Conservation (phyloP, 2,113 vertebrate species). For the Platichthys stellatus region DNA sequence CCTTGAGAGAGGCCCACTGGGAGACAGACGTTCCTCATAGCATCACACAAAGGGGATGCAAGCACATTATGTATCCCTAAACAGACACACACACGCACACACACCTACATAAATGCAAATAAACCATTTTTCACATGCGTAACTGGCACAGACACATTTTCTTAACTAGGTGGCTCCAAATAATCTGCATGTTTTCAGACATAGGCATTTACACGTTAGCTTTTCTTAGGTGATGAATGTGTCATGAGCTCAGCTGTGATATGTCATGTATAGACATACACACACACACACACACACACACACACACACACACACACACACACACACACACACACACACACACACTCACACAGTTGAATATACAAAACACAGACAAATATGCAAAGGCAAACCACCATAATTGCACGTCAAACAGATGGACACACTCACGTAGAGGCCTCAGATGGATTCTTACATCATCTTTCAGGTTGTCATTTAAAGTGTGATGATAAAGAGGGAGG, state of each 20-base stretch:
- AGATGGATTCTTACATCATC: constrained; percentile 38
- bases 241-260: constrained; percentile 23
- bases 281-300: background rate
- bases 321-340: background rate
- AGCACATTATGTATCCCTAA: constrained; percentile 32
- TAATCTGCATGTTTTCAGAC: constrained; percentile 18
- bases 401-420: constrained; percentile 52
- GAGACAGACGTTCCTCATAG: constrained; percentile 69
- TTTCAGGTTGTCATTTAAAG: background rate
- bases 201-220: constrained; percentile 5
- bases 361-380: background rate
- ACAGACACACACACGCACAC: constrained; percentile 15
- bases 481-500: background rate
- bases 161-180: constrained; percentile 21
- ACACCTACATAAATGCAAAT: background rate
- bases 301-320: background rate
- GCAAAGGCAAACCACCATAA: constrained; percentile 3
- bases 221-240: constrained; percentile 12
- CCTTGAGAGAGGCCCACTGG: constrained; percentile 60
- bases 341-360: constrained; percentile 2
- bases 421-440: constrained; percentile 24
- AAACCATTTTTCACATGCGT: background rate
- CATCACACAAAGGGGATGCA: constrained; percentile 44
- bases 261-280: background rate
- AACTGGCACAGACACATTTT: background rate